A percentile compares a stretch with the other conserved stretches of the same genome.
phyloP scores from a whole-genome alignment of 1,140 invertebrate genomes.

The Megathymus violae region DNA sequence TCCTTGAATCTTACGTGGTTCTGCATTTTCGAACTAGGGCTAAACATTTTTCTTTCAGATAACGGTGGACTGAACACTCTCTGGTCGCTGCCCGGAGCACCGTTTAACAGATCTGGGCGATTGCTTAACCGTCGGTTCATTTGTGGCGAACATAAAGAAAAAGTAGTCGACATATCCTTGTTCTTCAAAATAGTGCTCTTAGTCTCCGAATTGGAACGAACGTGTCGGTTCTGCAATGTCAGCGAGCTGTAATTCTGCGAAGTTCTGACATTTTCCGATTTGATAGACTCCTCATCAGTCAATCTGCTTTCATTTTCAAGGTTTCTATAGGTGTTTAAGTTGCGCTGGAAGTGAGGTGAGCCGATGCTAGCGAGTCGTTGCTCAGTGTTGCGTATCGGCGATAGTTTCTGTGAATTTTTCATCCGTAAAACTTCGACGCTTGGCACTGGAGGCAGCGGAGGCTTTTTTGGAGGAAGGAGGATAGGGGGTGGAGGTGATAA shows the following conservation, averaged over 20 bases:
- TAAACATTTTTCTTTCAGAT: conserved; percentile 60
- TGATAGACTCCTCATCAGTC: conserved; percentile 55
- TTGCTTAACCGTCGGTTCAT: conserved; percentile 80
- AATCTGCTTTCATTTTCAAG: conserved; percentile 77
- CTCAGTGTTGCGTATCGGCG: conserved; percentile 67
- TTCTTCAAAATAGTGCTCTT: conserved; percentile 80
- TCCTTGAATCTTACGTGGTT: conserved; percentile 82
- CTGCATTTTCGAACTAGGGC: conserved; percentile 64
- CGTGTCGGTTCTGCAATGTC: conserved; percentile 73
- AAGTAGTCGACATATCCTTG: conserved; percentile 75
- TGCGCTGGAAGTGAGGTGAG: conserved; percentile 84
- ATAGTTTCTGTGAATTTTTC: conserved; percentile 76
- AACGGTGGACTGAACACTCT: conserved; percentile 64
- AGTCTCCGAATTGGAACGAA: conserved; percentile 79
- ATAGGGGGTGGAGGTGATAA: too few relatives aligned
- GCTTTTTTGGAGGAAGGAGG: too few relatives aligned
- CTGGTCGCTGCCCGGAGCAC: conserved; percentile 61
- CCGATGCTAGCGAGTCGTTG: conserved; percentile 85
- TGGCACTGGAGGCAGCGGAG: conserved; percentile 88
- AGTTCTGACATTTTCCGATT: conserved; percentile 54
- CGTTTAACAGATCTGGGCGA: too few relatives aligned
- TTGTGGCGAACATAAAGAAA: conserved; percentile 82
- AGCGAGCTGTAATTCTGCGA: conserved; percentile 80
- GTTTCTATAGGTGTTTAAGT: conserved; percentile 81
- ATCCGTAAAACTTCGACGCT: conserved; percentile 84